Evolutionary conservation across 1,140 invertebrate genomes (phyloP).

Genomic region (Camponotus pennsylvanicus): DNA sequence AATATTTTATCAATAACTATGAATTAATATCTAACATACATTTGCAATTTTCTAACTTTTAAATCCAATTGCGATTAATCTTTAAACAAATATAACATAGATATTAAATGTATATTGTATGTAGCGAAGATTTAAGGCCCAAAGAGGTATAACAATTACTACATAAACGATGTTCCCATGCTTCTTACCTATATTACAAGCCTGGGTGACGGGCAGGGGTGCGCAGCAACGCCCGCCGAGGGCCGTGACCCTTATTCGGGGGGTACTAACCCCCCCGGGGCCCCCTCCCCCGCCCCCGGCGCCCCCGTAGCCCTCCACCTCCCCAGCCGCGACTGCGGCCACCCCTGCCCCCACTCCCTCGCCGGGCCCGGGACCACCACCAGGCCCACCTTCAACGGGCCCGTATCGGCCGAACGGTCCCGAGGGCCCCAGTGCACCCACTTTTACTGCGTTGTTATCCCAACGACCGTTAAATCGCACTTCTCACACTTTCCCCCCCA

Average conservation of each 20-base stretch:
- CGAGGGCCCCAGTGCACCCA: conserved; percentile 86
- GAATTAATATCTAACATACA: not conserved
- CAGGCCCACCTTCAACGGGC: conserved; percentile 84
- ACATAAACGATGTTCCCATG: conserved; percentile 26
- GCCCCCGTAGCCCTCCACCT: conserved; percentile 85
- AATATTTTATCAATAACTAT: not conserved
- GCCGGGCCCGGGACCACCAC: conserved; percentile 78
- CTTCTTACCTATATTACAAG: conserved; percentile 84
- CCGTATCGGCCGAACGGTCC: conserved; percentile 84
- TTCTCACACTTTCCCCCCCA: conserved; percentile 74
- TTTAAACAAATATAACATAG: not conserved
- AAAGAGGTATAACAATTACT: not conserved
- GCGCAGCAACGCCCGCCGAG: conserved; percentile 84
- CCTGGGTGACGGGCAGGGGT: conserved; percentile 85
- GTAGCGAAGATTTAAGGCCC: not conserved
- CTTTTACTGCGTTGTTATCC: conserved; percentile 81
- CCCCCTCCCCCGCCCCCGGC: conserved; percentile 90
- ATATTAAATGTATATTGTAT: not conserved
- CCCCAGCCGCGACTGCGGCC: conserved; percentile 83
- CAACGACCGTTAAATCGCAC: conserved; percentile 73
- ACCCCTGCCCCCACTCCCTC: conserved; percentile 81
- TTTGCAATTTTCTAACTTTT: not conserved
- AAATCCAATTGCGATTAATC: not conserved
- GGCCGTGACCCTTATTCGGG: conserved; percentile 85
- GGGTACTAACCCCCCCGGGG: conserved; percentile 87